Evolutionary conservation across 1,140 invertebrate species (phyloP).

Genomic region (Bombus sylvicola): DNA sequence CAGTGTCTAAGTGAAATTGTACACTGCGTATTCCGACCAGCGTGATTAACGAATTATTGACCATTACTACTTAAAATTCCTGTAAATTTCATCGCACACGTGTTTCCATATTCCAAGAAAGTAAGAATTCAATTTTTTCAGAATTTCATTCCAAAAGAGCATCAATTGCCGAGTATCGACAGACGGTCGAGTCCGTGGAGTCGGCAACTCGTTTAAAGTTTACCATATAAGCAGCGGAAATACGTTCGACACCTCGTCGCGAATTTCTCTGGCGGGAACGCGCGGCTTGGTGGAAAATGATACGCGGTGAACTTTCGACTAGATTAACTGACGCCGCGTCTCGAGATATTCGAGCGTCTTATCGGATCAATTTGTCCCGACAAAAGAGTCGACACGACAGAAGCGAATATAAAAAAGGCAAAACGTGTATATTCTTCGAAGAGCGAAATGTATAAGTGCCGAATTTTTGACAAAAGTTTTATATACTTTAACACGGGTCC

Average conservation of each 20-base stretch:
- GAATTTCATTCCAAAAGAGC: not conserved
- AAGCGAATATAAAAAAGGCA: not conserved
- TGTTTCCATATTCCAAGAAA: not conserved
- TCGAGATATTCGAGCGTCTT: not conserved
- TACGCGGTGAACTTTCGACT: not conserved
- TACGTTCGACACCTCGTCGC: slow-evolving; percentile 20
- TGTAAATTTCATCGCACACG: too few relatives aligned
- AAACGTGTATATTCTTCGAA: not conserved
- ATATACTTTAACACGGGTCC: not conserved
- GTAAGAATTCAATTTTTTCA: not conserved
- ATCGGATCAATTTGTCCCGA: not conserved
- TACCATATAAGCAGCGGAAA: slow-evolving; percentile 12
- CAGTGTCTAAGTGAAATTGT: not conserved
- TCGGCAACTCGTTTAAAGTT: slow-evolving; percentile 41
- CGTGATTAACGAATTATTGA: not conserved
- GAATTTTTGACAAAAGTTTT: not conserved
- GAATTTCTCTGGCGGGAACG: slow-evolving; percentile 16
- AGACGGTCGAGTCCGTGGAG: not conserved
- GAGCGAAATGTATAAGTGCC: slow-evolving; percentile 1
- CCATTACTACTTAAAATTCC: not conserved
- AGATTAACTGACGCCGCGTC: not conserved
- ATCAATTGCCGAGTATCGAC: not conserved
- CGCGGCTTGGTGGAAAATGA: not conserved
- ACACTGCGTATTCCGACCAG: not conserved
- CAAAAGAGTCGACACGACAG: not conserved